These are phyloP conservation scores for Epinephelus moara DNA, from an alignment of 2,113 vertebrate genomes.

Conservation along the genomic window DNA sequence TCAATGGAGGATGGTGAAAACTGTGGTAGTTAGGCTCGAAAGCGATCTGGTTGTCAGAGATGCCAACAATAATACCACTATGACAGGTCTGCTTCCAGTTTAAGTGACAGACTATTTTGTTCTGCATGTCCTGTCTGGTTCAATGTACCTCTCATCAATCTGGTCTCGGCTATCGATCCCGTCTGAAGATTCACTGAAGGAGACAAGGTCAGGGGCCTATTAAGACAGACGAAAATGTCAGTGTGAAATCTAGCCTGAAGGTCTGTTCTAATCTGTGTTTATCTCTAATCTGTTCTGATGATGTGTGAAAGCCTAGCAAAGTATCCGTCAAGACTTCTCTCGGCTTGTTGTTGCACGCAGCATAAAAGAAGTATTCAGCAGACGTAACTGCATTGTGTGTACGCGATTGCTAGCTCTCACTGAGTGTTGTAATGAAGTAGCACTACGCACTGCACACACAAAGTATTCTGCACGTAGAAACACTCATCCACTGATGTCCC, in stretches of 20 bases:
- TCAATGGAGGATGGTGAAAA: no score
- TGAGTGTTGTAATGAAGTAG: neutral
- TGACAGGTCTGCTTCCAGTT: no score
- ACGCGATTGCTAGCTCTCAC: conserved; percentile 2
- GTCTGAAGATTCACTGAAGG: conserved; percentile 42
- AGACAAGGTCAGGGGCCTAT: conserved; percentile 55
- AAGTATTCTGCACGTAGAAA: neutral
- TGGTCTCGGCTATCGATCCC: conserved; percentile 56
- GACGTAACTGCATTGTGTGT: neutral
- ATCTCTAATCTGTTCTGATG: conserved; percentile 33
- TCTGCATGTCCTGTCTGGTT: conserved; percentile 18
- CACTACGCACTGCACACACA: neutral
- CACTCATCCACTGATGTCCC: conserved; percentile 6
- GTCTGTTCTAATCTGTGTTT: conserved; percentile 19
- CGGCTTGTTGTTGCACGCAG: conserved; percentile 14
- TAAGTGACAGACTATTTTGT: conserved; percentile 13
- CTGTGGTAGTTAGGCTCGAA: no score
- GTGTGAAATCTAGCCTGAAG: conserved; percentile 35
- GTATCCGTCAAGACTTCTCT: neutral
- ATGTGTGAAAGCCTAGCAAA: conserved; percentile 11
- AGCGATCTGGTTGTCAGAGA: no score
- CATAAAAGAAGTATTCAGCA: neutral
- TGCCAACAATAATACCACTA: no score
- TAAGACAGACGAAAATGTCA: conserved; percentile 50
- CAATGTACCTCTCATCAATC: conserved; percentile 27